Evolutionary conservation across 1,140 invertebrate genomes (phyloP), one percentile per base, ranked within the genome.

Genomic region (Drosophila micromelanica): DNA sequence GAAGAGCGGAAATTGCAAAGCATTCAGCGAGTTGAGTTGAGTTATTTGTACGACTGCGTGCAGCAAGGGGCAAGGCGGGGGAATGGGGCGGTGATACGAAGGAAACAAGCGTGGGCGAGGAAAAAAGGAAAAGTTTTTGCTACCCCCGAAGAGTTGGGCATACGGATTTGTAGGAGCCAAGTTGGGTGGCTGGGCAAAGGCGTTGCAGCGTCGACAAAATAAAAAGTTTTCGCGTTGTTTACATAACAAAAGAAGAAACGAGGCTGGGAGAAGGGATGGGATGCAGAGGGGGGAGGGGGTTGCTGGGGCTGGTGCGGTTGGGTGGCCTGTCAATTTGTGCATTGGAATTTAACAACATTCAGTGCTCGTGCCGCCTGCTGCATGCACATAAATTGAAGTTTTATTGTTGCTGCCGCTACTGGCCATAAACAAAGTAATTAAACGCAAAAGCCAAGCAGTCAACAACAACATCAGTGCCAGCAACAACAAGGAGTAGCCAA

Each of bases 351-450:
- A 78, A 89, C 84, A 82, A 71, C 71, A 76, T 64, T 75, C 61
- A 51, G 57, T 76, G 51, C 59, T 40, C 13, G 48, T 38, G 15
- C 56, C n/a, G 40, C 27, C 49, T 17, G 52, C 54, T 65, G 46
- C 62, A 71, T 70, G 70, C 48, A 89, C 78, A 87, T 89, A 87
- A 87, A 87, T 87, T 87, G 78, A 79, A 89, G 76, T 87, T 87
- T 87, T 87, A 87, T 87, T 87, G 82, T 86, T 82, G 84, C 82
- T 78, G 72, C 61, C 37, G 57, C 48, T 51, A 60, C 64, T 74
- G 82, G 84, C 82, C 82, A 87, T 87, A 87, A 87, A 87, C 82
- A 87, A 89, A 87, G 82, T 87, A 86, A 86, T 86, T 86, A 86
- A 86, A 87, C 68, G 82, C 81, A 87, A 74, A 86, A 80, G 77